Conservation (phyloP, 2,797 vertebrate species). For the Microctenopoma stevenorrisi region DNA sequence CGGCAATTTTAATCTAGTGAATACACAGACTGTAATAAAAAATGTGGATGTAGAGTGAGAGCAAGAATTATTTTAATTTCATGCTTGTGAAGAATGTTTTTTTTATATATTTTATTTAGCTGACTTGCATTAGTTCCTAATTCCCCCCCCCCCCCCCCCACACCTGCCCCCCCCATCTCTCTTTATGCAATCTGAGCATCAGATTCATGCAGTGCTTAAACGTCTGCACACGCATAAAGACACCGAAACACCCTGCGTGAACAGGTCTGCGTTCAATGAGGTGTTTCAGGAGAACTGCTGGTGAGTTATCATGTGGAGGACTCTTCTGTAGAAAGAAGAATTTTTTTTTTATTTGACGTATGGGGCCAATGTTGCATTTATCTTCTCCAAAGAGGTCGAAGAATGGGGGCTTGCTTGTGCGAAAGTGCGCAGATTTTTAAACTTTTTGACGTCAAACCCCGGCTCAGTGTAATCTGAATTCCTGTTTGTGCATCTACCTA, state of each 20-base stretch:
- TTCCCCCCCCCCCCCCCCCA: constrained; percentile 30
- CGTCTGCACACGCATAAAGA: constrained; percentile 69
- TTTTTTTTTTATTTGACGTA: constrained; percentile 18
- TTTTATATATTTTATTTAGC: constrained; percentile 72
- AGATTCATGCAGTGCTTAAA: constrained; percentile 57
- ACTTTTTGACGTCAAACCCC: constrained; percentile 9
- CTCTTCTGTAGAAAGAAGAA: constrained; percentile 33
- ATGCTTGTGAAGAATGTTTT: constrained; percentile 82
- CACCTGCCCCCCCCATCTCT: background rate
- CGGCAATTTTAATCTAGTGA: constrained; percentile 87
- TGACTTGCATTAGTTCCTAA: constrained; percentile 80
- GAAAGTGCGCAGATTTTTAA: background rate
- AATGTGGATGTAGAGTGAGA: constrained; percentile 78
- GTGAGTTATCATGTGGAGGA: constrained; percentile 61
- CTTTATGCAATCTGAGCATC: constrained; percentile 76
- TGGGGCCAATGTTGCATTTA: constrained; percentile 34
- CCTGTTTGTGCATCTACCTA: constrained; percentile 24
- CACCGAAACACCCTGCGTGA: constrained; percentile 50
- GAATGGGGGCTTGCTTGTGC: background rate
- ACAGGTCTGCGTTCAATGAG: constrained; percentile 46
- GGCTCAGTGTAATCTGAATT: constrained; percentile 29
- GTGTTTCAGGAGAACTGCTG: constrained; percentile 59
- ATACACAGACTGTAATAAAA: constrained; percentile 81
- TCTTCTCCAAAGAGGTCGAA: constrained; percentile 3
- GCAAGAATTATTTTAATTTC: constrained; percentile 85